These are phyloP conservation scores for Neoitamus cyanurus DNA, from an alignment of 2,888 invertebrate species.

Conservation along the genomic window DNA sequence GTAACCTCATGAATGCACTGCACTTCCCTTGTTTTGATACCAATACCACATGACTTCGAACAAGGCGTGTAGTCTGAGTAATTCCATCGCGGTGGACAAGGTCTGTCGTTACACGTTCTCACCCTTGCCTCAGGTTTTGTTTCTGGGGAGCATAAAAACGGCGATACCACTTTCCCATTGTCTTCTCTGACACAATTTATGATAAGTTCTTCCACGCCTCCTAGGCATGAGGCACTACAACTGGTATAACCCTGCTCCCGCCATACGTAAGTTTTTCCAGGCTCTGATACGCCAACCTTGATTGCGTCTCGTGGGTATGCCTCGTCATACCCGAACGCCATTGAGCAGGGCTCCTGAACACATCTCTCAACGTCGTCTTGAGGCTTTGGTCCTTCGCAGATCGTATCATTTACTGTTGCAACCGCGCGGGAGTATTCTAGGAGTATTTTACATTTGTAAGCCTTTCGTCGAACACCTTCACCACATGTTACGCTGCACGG, in stretches of 20 bases:
- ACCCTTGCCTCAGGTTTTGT: conserved; percentile 90
- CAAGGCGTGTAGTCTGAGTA: conserved; percentile 90
- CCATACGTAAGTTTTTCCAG: conserved; percentile 88
- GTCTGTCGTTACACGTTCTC: conserved; percentile 92
- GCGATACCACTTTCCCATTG: conserved; percentile 86
- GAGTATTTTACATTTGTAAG: conserved; percentile 95
- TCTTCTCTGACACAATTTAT: conserved; percentile 90
- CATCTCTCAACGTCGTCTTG: conserved; percentile 84
- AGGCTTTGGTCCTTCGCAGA: conserved; percentile 89
- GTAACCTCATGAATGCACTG: conserved; percentile 75
- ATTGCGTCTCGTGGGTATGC: conserved; percentile 66
- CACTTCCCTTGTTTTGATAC: conserved; percentile 88
- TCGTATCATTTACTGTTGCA: conserved; percentile 86
- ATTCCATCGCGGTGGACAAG: conserved; percentile 96
- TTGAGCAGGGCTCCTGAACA: conserved; percentile 79
- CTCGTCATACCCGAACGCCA: conserved; percentile 69
- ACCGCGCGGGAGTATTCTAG: conserved; percentile 91
- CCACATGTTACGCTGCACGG: conserved; percentile 93
- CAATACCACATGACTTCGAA: conserved; percentile 93
- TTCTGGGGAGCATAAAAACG: conserved; percentile 86
- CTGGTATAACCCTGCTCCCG: conserved; percentile 89
- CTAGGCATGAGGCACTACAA: conserved; percentile 94
- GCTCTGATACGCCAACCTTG: conserved; percentile 78
- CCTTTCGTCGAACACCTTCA: conserved; percentile 84
- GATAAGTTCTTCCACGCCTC: conserved; percentile 87